A percentile compares a stretch with the other conserved stretches of the same genome.
phyloP scores from a whole-genome alignment of 2,113 vertebrate species.

The Gallinago undulata region DNA sequence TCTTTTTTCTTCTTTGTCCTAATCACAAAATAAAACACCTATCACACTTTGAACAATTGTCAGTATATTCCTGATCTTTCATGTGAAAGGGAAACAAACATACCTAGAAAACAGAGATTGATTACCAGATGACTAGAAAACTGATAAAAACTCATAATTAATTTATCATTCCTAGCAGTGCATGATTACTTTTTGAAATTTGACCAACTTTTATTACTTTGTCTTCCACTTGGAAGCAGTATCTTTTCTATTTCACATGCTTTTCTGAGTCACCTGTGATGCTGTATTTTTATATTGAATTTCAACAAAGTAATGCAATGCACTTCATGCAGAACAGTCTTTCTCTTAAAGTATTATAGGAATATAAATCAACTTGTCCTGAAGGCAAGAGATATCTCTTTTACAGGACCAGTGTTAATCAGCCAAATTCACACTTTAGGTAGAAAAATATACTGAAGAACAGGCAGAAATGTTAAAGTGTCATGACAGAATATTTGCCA shows the following conservation, averaged over 20 bases:
- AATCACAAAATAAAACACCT: background rate
- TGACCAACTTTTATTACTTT: background rate
- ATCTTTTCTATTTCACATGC: background rate
- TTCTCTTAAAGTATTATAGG: background rate
- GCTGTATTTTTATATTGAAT: background rate
- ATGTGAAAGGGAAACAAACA: background rate
- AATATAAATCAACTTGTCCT: background rate
- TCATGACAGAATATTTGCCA: background rate
- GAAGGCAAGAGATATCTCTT: background rate
- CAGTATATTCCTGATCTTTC: background rate
- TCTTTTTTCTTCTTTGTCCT: background rate
- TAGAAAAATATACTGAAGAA: background rate
- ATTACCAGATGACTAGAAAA: background rate
- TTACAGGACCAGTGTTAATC: background rate
- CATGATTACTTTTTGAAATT: background rate
- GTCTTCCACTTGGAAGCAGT: background rate
- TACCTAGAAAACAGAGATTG: background rate
- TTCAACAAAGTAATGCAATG: background rate
- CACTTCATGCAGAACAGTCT: background rate
- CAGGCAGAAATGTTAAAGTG: background rate
- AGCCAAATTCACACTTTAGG: background rate
- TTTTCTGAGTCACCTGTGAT: background rate
- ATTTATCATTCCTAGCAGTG: background rate
- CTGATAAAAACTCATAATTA: background rate
- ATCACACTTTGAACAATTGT: background rate